Evolutionary conservation across 2,888 invertebrate species (phyloP), one percentile per base, ranked within the genome.

Genomic region (Luperina nickerlii): DNA sequence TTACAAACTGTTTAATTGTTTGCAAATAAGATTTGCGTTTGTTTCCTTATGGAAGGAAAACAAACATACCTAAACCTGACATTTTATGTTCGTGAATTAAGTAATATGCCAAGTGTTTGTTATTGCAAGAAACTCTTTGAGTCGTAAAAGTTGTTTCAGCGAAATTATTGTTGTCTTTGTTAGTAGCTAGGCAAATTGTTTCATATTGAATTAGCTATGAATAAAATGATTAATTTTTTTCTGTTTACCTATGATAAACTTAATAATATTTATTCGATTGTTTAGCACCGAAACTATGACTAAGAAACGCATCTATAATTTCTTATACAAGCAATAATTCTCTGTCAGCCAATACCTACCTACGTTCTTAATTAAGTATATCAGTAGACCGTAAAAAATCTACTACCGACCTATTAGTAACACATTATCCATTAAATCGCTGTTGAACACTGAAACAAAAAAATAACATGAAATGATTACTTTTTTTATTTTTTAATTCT

Each of bases 31-130:
- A 57, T 74, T 76, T 76, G 15, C 73, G 57, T 57, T 48, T 54
- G 63, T 72, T 84, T 80, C 66, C 71, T 9, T 67, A 80, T 9
- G 42, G 66, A 67, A 60, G 38, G 38, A n/a, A 78, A 83, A 83
- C 66, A 66, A 78, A 82, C 51, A 66, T 54, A 60, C 13, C 62
- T 81, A 42, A 60, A 67, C 60, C 13, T 13, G 51, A 81, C 13
- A 66, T 65, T 60, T 71, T 24, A n/a, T 62, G 54, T 76, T 70
- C 32, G 42, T 60, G 8, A 63, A 78, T 83, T 60, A 73, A 60
- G 63, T 69, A 65, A 63, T 79, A 62, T 54, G 68, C 13, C 32
- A 66, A 54, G n/a, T 54, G 45, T 45, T 72, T 68, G 15, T 45
- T 45, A 69, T 32, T 62, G 38, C 65, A 73, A 54, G 69, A 54